Conservation (phyloP, 2,888 invertebrate genomes). For the Apoda limacodes region DNA sequence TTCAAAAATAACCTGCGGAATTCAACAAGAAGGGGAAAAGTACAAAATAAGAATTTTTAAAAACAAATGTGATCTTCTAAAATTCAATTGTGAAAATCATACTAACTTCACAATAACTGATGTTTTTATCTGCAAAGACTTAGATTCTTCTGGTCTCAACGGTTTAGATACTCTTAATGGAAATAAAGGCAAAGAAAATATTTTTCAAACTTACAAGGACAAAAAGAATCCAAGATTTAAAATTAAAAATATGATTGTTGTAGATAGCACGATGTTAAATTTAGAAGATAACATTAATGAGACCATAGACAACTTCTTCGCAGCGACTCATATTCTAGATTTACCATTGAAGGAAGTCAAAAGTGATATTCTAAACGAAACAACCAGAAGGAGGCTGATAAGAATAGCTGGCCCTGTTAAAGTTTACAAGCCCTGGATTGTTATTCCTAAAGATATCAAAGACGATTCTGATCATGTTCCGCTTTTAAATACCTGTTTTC, state of each 20-base stretch:
- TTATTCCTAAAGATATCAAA: slow-evolving; percentile 32
- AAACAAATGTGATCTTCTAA: slow-evolving; percentile 34
- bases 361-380: slow-evolving; percentile 22
- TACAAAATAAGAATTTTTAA: slow-evolving; percentile 36
- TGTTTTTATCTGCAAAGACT: slow-evolving; percentile 30
- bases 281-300: slow-evolving; percentile 33
- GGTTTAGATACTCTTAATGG: too few relatives aligned
- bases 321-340: slow-evolving; percentile 40
- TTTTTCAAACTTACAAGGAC: not conserved
- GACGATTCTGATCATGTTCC: slow-evolving; percentile 34
- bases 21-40: slow-evolving; percentile 34
- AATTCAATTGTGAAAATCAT: slow-evolving; percentile 34
- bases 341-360: slow-evolving; percentile 34
- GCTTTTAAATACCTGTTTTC: slow-evolving; percentile 40
- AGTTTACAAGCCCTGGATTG: slow-evolving; percentile 38
- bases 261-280: slow-evolving; percentile 32
- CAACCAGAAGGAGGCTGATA: slow-evolving; percentile 30
- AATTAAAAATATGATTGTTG: slow-evolving; percentile 26
- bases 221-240: not conserved
- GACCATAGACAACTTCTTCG: slow-evolving; percentile 44
- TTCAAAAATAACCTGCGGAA: slow-evolving; percentile 31
- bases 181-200: too few relatives aligned
- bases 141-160: too few relatives aligned
- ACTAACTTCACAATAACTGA: slow-evolving; percentile 32
- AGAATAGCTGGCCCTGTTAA: slow-evolving; percentile 33